Base-by-base conservation (phyloP, 1,140 invertebrate species). In the Cardiocondyla obscurior region DNA sequence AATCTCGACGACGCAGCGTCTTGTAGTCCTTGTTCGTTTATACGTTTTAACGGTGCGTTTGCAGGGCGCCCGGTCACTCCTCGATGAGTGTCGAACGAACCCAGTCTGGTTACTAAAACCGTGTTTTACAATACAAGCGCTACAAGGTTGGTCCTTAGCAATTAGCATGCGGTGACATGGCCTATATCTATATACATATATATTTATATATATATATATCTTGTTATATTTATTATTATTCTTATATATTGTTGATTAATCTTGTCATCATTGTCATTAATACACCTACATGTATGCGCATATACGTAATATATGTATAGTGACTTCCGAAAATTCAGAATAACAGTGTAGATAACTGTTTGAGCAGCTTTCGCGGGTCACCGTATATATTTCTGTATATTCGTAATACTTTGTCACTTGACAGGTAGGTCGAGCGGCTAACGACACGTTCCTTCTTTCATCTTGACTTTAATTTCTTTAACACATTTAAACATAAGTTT, bases 121-220 rank as follows among this genome's bases (percentile, higher is more conserved):
- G 91, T 93, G 92, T 94, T 94, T 93, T 93, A 93, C 93, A 79
- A 67, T 76, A 92, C 93, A 94, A 94, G 93, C 92, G 88, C 91
- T 93, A 93, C 92, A 94, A 94, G 93, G 93, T 94, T 93, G 93
- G 93, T 93, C 93, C 93, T 94, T 93, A 94, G 93, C 90, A 94
- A 94, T 90, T 94, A 94, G 93, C 93, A 94, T 94, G 93, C 90
- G 92, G 93, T 93, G 93, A 94, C 90, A 92, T 94, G 92, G 93
- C 92, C 93, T 94, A 93, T 92, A 89, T 93, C 88, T 93, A 91
- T 93, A 87, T 92, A 88, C 90, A 88, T 62, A 44, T 84, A 51
- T 33, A 46, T 76, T 76, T 84, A 51, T 64, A 25, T 70, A 72
- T 46, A 46, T 67, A 90, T 91, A 90, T 91, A 91, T 92, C 88